Base-by-base conservation (phyloP, 2,888 invertebrate species). In the Epistrophe grossulariae region DNA sequence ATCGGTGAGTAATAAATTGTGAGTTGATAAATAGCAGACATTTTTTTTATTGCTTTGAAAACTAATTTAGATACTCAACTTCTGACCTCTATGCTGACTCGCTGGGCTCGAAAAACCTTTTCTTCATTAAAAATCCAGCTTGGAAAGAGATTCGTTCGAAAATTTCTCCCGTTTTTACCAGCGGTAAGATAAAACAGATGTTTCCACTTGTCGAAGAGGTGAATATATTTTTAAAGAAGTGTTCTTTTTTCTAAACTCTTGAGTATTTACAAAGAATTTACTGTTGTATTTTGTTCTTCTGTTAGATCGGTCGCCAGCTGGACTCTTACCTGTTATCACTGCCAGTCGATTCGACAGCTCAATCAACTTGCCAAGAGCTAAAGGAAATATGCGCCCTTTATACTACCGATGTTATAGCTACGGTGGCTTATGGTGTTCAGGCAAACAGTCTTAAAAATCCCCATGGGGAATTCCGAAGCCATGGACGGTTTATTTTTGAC, bases 141-240 rank as follows among this genome's bases (percentile, higher is more conserved):
- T 94, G 94, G 94, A 94, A 92, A 87, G 88, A 91, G 19, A 89
- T 94, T 15, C 91, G 94, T 1, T 62, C 90, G 0, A 94, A 93
- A 74, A 89, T 94, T 0, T 91, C 94, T 1, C 94, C 94, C 0
- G 92, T 94, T 52, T 94, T 93, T 74, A 93, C 93, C 24, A 91
- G 92, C 52, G 92, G 90, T 24, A 91, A 91, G 35, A 87, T 93
- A 8, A 93, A 92, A 77, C 89, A 92, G 76, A 92, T 93, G 92
- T 92, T 92, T 88, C 88, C 90, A 2, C 88, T 93, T 0, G 89
- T 93, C 35, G 90, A 90, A 17, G 91, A 92, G 88, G 91, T 92
- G 17, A 77, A 88, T 64, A 24, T 15, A 45, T 15, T 4, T 1
- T 50, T 50, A 0, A 19, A 10, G 13, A 10, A 50, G 2, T 50